These are phyloP conservation scores for Drosophila multiciliata DNA, from an alignment of 2,888 invertebrate genomes.

Conservation along the genomic window DNA sequence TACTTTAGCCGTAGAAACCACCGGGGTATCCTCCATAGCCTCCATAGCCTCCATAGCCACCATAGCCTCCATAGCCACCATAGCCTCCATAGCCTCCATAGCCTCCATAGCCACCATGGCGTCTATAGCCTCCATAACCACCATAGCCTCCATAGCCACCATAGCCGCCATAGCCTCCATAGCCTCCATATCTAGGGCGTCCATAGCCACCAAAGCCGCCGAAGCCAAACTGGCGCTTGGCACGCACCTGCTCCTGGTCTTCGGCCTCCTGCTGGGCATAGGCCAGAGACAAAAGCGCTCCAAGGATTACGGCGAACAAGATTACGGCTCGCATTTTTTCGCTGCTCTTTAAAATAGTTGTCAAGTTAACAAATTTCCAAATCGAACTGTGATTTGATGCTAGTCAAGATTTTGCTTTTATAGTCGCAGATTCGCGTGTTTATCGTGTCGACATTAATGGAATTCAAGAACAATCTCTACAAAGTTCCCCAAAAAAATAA, in stretches of 20 bases:
- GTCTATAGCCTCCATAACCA: constrained; percentile 11
- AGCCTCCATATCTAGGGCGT: constrained; percentile 25
- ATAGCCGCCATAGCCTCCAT: not conserved
- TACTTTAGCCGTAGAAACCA: constrained; percentile 18
- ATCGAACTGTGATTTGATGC: constrained; percentile 49
- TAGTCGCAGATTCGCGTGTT: constrained; percentile 42
- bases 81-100: constrained; percentile 5
- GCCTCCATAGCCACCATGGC: constrained; percentile 27
- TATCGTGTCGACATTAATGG: constrained; percentile 67
- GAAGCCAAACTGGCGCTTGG: constrained; percentile 51
- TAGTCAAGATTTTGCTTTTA: constrained; percentile 46
- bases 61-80: constrained; percentile 26
- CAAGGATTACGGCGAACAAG: constrained; percentile 49
- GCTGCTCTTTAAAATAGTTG: constrained; percentile 12
- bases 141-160: not conserved
- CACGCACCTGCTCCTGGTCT: constrained; percentile 40
- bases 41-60: constrained; percentile 9
- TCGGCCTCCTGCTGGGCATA: constrained; percentile 27
- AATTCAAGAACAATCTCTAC: constrained; percentile 68
- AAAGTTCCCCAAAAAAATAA: constrained; percentile 54
- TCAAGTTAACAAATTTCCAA: constrained; percentile 31
- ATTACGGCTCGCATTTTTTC: constrained; percentile 56
- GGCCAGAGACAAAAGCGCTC: constrained; percentile 48
- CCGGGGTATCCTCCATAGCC: constrained; percentile 10
- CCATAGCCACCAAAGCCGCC: constrained; percentile 27